Percentiles rank a stretch among this genome's conserved stretches.
These are phyloP conservation scores for Ochotona curzoniae DNA, from an alignment of 2,113 vertebrate species.

Conservation along the genomic window DNA sequence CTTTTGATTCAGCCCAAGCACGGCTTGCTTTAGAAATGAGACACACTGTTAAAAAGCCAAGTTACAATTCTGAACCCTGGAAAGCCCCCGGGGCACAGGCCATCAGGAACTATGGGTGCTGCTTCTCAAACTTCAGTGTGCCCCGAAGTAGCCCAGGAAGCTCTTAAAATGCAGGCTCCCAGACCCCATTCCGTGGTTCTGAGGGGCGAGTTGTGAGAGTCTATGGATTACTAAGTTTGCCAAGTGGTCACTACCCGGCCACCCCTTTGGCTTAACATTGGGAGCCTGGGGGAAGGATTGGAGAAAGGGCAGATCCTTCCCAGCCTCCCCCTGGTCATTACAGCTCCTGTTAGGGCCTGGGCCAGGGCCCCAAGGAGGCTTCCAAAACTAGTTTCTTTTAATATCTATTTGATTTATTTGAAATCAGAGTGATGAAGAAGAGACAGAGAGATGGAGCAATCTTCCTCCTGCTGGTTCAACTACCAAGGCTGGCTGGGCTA, in stretches of 20 bases:
- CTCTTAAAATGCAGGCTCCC: neutral
- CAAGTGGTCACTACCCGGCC: too few relatives aligned
- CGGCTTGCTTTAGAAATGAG: constrained; percentile 1
- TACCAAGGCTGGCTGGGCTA: too few relatives aligned
- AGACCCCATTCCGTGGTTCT: neutral
- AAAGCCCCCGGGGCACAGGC: neutral
- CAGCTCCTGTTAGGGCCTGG: neutral
- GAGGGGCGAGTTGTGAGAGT: neutral
- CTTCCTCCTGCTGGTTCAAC: too few relatives aligned
- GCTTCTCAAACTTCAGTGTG: neutral
- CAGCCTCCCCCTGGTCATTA: neutral
- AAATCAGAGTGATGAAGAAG: too few relatives aligned
- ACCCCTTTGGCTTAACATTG: too few relatives aligned
- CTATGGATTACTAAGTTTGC: neutral
- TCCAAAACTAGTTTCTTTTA: too few relatives aligned
- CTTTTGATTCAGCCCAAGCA: neutral
- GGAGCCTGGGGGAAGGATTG: neutral
- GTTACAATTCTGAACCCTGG: constrained; percentile 18
- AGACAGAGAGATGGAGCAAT: too few relatives aligned
- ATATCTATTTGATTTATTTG: too few relatives aligned
- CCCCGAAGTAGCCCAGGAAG: neutral
- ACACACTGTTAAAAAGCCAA: constrained; percentile 38
- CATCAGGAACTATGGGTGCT: neutral
- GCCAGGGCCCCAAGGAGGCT: neutral
- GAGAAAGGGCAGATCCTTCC: neutral